phyloP scores from a whole-genome alignment of 2,888 invertebrate species.

The Drosophila anceps region DNA sequence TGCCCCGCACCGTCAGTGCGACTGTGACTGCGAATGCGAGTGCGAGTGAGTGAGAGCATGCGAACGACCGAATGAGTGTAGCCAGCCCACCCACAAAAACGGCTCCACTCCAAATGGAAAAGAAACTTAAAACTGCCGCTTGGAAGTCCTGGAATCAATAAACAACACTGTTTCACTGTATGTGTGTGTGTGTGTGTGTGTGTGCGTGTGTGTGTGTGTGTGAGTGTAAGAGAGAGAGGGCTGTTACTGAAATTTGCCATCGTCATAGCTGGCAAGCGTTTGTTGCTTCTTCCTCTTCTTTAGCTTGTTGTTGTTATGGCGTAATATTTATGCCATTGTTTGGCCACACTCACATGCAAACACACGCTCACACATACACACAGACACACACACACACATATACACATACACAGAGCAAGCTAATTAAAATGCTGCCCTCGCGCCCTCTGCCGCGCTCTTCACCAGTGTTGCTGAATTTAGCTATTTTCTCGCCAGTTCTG shows the following conservation, averaged over 20 bases:
- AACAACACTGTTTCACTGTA: slow-evolving; percentile 30
- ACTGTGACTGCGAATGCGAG: background rate
- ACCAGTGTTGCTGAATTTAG: too few relatives aligned
- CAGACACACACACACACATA: background rate
- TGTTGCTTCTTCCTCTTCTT: slow-evolving; percentile 23
- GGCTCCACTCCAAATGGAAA: slow-evolving; percentile 50
- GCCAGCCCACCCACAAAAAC: slow-evolving; percentile 52
- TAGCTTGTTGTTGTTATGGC: slow-evolving; percentile 29
- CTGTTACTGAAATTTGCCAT: slow-evolving; percentile 44
- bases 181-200: slow-evolving; percentile 6
- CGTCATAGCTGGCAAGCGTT: slow-evolving; percentile 36
- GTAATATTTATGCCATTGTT: slow-evolving; percentile 61
- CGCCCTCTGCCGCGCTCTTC: slow-evolving; percentile 1
- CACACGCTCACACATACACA: background rate
- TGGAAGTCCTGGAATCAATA: slow-evolving; percentile 60
- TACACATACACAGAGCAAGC: slow-evolving; percentile 32
- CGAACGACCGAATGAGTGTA: too few relatives aligned
- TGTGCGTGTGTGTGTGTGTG: background rate
- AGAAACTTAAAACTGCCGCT: slow-evolving; percentile 44
- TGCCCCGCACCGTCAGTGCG: slow-evolving; percentile 29
- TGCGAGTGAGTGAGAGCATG: slow-evolving; percentile 2
- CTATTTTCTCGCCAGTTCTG: too few relatives aligned
- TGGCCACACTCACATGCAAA: slow-evolving; percentile 30
- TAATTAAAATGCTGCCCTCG: slow-evolving; percentile 63
- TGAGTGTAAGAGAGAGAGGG: slow-evolving; percentile 38